Conservation (phyloP, 2,888 invertebrate species). For the Anthophora plumipes region DNA sequence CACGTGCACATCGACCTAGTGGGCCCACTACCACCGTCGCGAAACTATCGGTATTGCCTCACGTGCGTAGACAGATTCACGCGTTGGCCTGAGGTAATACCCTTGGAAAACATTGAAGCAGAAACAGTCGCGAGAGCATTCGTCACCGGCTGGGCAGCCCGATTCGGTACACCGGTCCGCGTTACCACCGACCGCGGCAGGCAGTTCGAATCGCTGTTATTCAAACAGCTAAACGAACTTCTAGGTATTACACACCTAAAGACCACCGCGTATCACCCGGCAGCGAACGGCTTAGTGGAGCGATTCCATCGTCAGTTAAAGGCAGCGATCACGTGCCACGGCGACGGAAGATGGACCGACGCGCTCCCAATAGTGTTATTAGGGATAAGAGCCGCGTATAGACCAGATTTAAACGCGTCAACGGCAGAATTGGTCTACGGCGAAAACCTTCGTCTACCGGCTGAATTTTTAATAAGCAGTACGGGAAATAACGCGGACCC, state of each 20-base stretch:
- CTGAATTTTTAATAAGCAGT: too few species aligned
- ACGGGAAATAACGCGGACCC: too few species aligned
- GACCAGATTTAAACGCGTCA: too few species aligned
- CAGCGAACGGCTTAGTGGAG: slow-evolving; percentile 8
- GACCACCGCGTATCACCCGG: slow-evolving; percentile 16
- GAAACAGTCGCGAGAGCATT: too few species aligned
- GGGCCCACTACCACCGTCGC: neutral
- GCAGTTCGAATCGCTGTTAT: too few species aligned
- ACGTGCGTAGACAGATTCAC: slow-evolving; percentile 17
- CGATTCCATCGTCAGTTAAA: slow-evolving; percentile 9
- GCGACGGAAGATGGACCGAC: neutral
- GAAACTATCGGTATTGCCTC: neutral
- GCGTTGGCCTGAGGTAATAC: slow-evolving; percentile 11
- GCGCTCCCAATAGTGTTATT: neutral
- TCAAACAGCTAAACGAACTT: too few species aligned
- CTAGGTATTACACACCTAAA: neutral
- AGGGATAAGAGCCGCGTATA: neutral
- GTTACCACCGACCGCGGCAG: too few species aligned
- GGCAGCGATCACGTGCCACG: slow-evolving; percentile 7
- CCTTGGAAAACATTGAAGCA: neutral
- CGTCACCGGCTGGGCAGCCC: too few species aligned
- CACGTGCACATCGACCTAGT: slow-evolving; percentile 24
- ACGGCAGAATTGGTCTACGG: too few species aligned
- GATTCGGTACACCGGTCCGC: too few species aligned
- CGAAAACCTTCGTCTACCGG: too few species aligned